Conservation (phyloP, 1,140 invertebrate species). For the Copidosoma floridanum region DNA sequence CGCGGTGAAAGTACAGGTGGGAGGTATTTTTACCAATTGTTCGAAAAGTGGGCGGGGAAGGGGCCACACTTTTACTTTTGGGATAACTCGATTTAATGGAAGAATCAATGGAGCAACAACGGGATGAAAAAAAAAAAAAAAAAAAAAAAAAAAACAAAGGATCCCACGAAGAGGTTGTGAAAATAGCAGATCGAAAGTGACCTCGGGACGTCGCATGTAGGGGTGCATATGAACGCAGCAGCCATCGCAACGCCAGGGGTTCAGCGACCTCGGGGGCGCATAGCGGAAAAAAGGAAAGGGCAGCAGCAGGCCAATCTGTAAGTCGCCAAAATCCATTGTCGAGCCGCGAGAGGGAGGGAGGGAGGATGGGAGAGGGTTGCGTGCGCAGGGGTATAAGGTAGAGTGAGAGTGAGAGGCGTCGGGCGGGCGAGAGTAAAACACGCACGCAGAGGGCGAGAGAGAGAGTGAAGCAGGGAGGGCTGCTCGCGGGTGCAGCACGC, state of each 20-base stretch:
- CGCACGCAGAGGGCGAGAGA: constrained; percentile 3
- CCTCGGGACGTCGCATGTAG: too few species aligned
- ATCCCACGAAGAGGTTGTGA: too few species aligned
- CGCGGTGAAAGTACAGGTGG: too few species aligned
- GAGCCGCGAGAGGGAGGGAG: background rate
- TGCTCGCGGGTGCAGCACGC: background rate
- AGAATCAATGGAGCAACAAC: too few species aligned
- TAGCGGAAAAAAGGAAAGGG: background rate
- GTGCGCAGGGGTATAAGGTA: background rate
- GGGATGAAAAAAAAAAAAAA: too few species aligned
- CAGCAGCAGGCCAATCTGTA: background rate
- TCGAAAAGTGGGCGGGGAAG: background rate
- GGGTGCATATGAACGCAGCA: too few species aligned
- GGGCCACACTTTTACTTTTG: background rate
- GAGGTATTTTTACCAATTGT: too few species aligned
- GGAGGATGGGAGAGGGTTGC: background rate
- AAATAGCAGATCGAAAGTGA: too few species aligned
- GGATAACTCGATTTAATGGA: background rate
- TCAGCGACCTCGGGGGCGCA: background rate
- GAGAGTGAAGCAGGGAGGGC: constrained; percentile 5
- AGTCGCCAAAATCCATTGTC: background rate
- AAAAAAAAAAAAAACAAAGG: too few species aligned
- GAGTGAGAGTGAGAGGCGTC: too few species aligned
- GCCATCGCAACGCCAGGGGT: too few species aligned
- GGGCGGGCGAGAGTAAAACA: background rate